Conservation (phyloP, 23 tunicate species). For the Ciona savignyi region DNA sequence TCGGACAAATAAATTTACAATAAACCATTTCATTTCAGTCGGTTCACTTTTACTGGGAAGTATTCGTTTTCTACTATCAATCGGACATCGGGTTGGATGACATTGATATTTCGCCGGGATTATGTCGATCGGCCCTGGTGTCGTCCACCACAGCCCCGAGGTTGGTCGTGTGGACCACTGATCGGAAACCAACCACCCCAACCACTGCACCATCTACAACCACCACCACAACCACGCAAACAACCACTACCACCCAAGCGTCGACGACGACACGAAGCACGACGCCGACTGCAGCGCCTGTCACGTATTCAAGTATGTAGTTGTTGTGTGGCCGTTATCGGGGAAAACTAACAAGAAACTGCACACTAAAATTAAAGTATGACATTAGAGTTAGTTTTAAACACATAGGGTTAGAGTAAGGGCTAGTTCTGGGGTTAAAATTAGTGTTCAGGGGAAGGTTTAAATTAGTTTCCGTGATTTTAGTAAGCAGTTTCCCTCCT, state of each 20-base stretch:
- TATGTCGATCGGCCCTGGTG: neutral
- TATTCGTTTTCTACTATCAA: conserved; percentile 80
- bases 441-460: too few relatives aligned
- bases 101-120: conserved; percentile 21
- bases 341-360: too few relatives aligned
- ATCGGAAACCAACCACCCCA: conserved; percentile 18
- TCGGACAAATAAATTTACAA: too few relatives aligned
- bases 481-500: too few relatives aligned
- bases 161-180: conserved; percentile 23
- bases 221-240: conserved; percentile 12
- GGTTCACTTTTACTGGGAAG: conserved; percentile 94
- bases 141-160: conserved; percentile 17
- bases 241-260: neutral
- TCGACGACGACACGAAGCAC: conserved; percentile 3
- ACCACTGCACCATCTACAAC: conserved; percentile 25
- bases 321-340: too few relatives aligned
- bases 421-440: too few relatives aligned
- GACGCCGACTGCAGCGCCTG: conserved; percentile 2
- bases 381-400: too few relatives aligned
- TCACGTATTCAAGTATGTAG: neutral
- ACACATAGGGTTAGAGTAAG: too few relatives aligned
- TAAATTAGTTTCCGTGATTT: too few relatives aligned
- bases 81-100: conserved; percentile 90
- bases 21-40: conserved; percentile 21
- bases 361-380: too few relatives aligned